A percentile compares a stretch with the other conserved stretches of the same genome.
Evolutionary conservation across 1,140 invertebrate species (phyloP).

Genomic region (Drosophila setifemur): DNA sequence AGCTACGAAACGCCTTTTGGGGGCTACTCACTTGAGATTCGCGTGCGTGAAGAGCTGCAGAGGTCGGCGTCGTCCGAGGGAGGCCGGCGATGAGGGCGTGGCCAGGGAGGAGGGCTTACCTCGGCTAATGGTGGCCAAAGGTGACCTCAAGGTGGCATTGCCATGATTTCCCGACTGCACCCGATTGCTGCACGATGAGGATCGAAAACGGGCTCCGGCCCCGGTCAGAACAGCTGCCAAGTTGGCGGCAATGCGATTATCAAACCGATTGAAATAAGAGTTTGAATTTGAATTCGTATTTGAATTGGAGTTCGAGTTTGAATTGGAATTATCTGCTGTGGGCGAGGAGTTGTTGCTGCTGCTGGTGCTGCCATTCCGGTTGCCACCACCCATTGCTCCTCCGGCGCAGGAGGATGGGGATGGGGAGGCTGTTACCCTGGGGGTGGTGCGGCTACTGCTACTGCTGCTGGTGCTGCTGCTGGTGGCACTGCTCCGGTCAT

Average conservation of each 20-base stretch:
- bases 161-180: constrained; percentile 3
- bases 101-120: constrained; percentile 24
- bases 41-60: constrained; percentile 71
- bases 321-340: constrained; percentile 53
- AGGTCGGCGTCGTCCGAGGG: constrained; percentile 62
- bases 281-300: constrained; percentile 41
- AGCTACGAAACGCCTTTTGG: neutral
- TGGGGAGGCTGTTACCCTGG: constrained; percentile 32
- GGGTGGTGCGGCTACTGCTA: constrained; percentile 38
- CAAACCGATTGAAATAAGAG: constrained; percentile 75
- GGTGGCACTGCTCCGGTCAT: constrained; percentile 60
- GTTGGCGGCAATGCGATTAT: constrained; percentile 78
- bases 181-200: constrained; percentile 66
- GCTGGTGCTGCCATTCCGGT: constrained; percentile 63
- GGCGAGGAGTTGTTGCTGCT: constrained; percentile 73
- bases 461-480: constrained; percentile 9
- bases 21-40: constrained; percentile 72
- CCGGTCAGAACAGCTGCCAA: constrained; percentile 70
- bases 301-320: constrained; percentile 16
- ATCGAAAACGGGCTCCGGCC: constrained; percentile 66
- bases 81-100: constrained; percentile 56
- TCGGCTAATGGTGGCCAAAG: constrained; percentile 18
- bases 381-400: constrained; percentile 33
- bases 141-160: constrained; percentile 7
- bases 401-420: constrained; percentile 4